These are phyloP conservation scores for Drosophila athabasca DNA, from an alignment of 1,140 invertebrate species.

Conservation along the genomic window DNA sequence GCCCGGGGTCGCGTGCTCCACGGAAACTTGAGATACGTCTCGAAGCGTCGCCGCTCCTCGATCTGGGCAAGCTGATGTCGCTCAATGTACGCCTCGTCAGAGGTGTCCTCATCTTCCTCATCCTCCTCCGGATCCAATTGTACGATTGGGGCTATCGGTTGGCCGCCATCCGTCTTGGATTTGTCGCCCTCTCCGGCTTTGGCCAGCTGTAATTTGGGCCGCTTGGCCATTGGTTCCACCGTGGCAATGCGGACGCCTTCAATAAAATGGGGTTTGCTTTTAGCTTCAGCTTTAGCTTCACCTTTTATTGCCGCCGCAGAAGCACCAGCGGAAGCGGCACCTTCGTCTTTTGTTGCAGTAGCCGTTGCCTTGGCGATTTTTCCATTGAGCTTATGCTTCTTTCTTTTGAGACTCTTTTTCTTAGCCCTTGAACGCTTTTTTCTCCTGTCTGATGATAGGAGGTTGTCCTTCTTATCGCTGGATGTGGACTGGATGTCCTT, in stretches of 20 bases:
- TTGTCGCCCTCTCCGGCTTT: slow-evolving; percentile 4
- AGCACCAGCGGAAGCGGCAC: background rate
- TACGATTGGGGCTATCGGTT: background rate
- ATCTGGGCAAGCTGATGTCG: slow-evolving; percentile 90
- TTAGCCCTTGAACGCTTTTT: too few species aligned
- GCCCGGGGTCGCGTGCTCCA: slow-evolving; percentile 86
- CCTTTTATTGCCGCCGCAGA: background rate
- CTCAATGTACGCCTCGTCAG: slow-evolving; percentile 87
- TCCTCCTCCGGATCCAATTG: slow-evolving; percentile 11
- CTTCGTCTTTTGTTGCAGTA: background rate
- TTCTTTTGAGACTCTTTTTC: background rate
- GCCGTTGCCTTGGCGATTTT: slow-evolving; percentile 19
- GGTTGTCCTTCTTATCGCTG: too few species aligned
- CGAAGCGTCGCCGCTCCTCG: slow-evolving; percentile 92
- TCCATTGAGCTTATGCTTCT: slow-evolving; percentile 43
- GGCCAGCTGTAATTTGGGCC: slow-evolving; percentile 39
- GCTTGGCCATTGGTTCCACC: slow-evolving; percentile 44
- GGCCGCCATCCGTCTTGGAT: slow-evolving; percentile 8
- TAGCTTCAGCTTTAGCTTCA: slow-evolving; percentile 1
- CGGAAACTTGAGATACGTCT: slow-evolving; percentile 88
- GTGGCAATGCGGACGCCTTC: slow-evolving; percentile 1
- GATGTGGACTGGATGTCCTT: too few species aligned
- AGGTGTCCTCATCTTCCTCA: slow-evolving; percentile 85
- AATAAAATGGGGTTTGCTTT: background rate
- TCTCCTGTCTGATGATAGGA: too few species aligned